These are phyloP conservation scores for Scaptomyza graminum DNA, from an alignment of 1,140 invertebrate genomes.

Conservation along the genomic window DNA sequence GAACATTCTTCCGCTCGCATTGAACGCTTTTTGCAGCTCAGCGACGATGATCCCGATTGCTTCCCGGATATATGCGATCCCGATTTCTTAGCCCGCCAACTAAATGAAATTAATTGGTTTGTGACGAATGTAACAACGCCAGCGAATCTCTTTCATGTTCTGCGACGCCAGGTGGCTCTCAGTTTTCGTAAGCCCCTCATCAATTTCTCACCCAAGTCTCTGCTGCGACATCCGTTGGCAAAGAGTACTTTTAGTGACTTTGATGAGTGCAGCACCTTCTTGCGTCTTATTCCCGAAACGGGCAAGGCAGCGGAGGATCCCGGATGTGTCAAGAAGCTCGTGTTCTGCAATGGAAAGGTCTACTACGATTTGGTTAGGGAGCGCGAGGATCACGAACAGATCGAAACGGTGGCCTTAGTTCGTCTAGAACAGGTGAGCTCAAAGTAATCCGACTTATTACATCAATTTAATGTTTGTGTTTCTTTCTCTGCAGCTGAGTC, in stretches of 20 bases:
- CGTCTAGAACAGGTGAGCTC: constrained; percentile 93
- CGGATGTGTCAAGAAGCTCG: constrained; percentile 90
- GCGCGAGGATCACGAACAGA: constrained; percentile 90
- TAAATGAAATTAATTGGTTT: constrained; percentile 98
- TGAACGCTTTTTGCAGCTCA: constrained; percentile 98
- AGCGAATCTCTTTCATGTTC: constrained; percentile 98
- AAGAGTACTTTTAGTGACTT: constrained; percentile 97
- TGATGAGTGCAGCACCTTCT: constrained; percentile 91
- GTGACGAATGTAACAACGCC: constrained; percentile 98
- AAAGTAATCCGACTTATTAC: background rate
- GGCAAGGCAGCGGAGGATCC: constrained; percentile 89
- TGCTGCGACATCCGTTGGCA: constrained; percentile 97
- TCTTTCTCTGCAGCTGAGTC: constrained; percentile 89
- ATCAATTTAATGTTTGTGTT: too few species aligned
- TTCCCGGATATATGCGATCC: constrained; percentile 93
- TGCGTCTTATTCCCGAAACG: constrained; percentile 91
- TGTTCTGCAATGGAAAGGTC: constrained; percentile 98
- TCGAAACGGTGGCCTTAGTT: constrained; percentile 93
- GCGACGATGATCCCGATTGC: constrained; percentile 97
- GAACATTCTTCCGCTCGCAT: constrained; percentile 98
- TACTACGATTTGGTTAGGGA: constrained; percentile 98
- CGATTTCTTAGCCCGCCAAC: constrained; percentile 96
- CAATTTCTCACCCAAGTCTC: constrained; percentile 98
- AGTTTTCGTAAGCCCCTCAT: constrained; percentile 98
- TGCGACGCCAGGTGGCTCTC: constrained; percentile 96